Conservation (phyloP, 30 jellyfish, hydroid and myxozoan species). For the Cassiopea xamachana region DNA sequence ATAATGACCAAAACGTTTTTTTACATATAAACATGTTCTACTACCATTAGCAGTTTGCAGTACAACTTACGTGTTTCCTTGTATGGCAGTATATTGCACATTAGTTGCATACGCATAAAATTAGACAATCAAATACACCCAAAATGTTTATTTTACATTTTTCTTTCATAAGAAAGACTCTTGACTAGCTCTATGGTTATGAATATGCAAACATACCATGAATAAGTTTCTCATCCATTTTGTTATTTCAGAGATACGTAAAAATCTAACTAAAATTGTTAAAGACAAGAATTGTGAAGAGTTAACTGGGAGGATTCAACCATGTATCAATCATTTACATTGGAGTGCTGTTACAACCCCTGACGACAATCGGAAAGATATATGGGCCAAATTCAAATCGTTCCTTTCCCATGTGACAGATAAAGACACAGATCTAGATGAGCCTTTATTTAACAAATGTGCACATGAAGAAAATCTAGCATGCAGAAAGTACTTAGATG, state of each 20-base stretch:
- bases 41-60: too few relatives aligned
- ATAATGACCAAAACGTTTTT: too few relatives aligned
- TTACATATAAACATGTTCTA: too few relatives aligned
- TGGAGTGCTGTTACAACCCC: slow-evolving; percentile 64
- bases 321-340: slow-evolving; percentile 44
- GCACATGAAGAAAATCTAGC: slow-evolving; percentile 18
- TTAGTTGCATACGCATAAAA: too few relatives aligned
- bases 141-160: too few relatives aligned
- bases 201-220: too few relatives aligned
- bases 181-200: too few relatives aligned
- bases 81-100: too few relatives aligned
- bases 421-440: slow-evolving; percentile 25
- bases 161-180: too few relatives aligned
- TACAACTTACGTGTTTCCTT: too few relatives aligned
- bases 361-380: slow-evolving; percentile 41
- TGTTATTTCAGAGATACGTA: slow-evolving; percentile 32
- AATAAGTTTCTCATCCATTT: too few relatives aligned
- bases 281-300: slow-evolving; percentile 25
- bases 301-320: slow-evolving; percentile 28
- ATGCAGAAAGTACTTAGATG: slow-evolving; percentile 35
- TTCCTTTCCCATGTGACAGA: slow-evolving; percentile 41
- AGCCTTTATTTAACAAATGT: slow-evolving; percentile 44
- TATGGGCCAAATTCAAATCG: slow-evolving; percentile 33
- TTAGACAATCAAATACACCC: too few relatives aligned
- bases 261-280: slow-evolving; percentile 3